These are phyloP conservation scores for Leptarthrus brevirostris DNA, from an alignment of 2,888 invertebrate genomes.

Conservation along the genomic window DNA sequence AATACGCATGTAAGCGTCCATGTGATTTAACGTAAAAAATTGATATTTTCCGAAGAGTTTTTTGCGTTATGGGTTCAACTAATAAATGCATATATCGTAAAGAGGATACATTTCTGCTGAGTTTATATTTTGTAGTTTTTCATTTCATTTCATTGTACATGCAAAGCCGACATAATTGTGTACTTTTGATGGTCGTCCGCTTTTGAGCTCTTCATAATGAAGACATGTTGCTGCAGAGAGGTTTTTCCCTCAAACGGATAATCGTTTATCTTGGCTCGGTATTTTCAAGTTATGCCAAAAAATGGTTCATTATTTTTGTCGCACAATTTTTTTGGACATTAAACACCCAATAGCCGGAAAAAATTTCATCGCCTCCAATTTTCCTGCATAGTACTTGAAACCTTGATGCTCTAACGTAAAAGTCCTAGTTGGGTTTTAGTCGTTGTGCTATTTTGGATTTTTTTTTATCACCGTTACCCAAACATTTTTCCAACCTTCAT, in stretches of 20 bases:
- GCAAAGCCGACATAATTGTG: background rate
- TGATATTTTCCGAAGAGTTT: no score
- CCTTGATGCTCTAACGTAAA: background rate
- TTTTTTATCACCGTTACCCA: background rate
- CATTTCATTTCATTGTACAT: no score
- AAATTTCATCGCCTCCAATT: slow-evolving; percentile 19
- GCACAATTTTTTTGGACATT: slow-evolving; percentile 35
- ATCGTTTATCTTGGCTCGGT: background rate
- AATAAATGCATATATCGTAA: no score
- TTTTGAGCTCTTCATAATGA: background rate
- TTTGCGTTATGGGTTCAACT: no score
- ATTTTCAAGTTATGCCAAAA: no score
- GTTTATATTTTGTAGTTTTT: no score
- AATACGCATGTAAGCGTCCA: no score
- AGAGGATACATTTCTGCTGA: no score
- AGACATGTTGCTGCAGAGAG: background rate
- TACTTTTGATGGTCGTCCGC: no score
- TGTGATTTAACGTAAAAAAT: no score
- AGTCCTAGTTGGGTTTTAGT: background rate
- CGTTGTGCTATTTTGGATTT: background rate
- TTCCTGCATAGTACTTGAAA: no score
- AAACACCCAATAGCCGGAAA: slow-evolving; percentile 37
- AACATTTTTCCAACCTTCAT: background rate
- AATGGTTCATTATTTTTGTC: slow-evolving; percentile 8
- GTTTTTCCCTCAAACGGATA: background rate